These are phyloP conservation scores for Trichosurus vulpecula DNA, from an alignment of 2,797 vertebrate species.

Conservation along the genomic window DNA sequence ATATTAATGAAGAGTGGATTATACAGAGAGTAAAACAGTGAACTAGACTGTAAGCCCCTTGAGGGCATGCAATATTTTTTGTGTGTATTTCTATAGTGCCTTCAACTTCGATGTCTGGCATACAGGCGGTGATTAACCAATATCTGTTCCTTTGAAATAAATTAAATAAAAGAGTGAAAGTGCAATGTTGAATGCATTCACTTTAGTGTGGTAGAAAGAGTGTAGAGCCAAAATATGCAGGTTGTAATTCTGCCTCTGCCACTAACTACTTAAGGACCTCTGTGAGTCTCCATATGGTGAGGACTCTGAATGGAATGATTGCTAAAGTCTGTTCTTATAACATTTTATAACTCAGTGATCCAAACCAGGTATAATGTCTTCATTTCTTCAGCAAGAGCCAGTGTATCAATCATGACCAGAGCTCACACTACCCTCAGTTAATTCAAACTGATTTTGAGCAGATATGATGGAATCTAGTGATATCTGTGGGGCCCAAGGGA, in stretches of 20 bases:
- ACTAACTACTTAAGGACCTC: neutral
- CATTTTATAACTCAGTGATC: neutral
- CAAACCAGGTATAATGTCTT: neutral
- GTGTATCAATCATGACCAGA: neutral
- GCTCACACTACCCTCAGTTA: neutral
- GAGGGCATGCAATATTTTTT: constrained; percentile 15
- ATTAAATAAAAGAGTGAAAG: neutral
- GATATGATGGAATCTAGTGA: neutral
- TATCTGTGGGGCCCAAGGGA: neutral
- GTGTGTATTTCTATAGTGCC: neutral
- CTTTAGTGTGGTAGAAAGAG: neutral
- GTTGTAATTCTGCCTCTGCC: neutral
- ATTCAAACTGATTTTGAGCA: neutral
- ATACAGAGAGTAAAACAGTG: neutral
- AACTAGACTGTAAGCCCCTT: neutral
- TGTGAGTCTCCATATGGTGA: neutral
- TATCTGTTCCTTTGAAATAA: constrained; percentile 17
- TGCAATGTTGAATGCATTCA: neutral
- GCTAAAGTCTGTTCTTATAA: neutral
- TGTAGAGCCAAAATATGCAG: neutral
- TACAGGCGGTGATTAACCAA: neutral
- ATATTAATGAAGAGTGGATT: neutral
- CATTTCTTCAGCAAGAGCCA: neutral
- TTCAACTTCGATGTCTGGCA: neutral
- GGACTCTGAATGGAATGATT: neutral